Conservation (phyloP, 2,888 invertebrate genomes). For the Eupithecia subfuscata region DNA sequence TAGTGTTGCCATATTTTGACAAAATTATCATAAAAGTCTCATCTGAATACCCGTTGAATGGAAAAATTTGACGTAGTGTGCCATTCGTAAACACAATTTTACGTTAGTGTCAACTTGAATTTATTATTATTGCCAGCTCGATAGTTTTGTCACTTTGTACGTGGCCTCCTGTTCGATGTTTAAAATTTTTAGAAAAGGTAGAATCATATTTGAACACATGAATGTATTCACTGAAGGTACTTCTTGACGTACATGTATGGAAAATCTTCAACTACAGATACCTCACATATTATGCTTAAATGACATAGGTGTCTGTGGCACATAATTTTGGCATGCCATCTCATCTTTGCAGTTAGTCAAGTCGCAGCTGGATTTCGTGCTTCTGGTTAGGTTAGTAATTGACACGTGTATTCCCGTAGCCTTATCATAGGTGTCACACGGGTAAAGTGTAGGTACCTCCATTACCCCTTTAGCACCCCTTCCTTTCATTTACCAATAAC, state of each 20-base stretch:
- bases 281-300: too few relatives aligned
- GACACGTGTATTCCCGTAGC: too few relatives aligned
- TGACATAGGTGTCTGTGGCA: too few relatives aligned
- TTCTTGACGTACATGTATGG: background rate
- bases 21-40: constrained; percentile 1
- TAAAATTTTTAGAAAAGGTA: constrained; percentile 2
- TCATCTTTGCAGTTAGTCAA: too few relatives aligned
- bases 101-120: constrained; percentile 30
- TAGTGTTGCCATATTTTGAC: background rate
- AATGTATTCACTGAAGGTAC: background rate
- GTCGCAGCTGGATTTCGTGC: too few relatives aligned
- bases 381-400: too few relatives aligned
- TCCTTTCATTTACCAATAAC: background rate
- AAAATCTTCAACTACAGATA: background rate
- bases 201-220: background rate
- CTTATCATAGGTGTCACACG: too few relatives aligned
- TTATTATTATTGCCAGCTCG: constrained; percentile 39
- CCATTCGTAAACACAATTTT: constrained; percentile 27
- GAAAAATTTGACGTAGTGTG: constrained; percentile 19
- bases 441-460: too few relatives aligned
- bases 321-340: too few relatives aligned
- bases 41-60: constrained; percentile 11
- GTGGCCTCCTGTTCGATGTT: constrained; percentile 35
- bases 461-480: background rate
- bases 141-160: constrained; percentile 42